Evolutionary conservation across 2,888 invertebrate genomes (phyloP), one percentile per base, ranked within the genome.

Genomic region (Limulus polyphemus): DNA sequence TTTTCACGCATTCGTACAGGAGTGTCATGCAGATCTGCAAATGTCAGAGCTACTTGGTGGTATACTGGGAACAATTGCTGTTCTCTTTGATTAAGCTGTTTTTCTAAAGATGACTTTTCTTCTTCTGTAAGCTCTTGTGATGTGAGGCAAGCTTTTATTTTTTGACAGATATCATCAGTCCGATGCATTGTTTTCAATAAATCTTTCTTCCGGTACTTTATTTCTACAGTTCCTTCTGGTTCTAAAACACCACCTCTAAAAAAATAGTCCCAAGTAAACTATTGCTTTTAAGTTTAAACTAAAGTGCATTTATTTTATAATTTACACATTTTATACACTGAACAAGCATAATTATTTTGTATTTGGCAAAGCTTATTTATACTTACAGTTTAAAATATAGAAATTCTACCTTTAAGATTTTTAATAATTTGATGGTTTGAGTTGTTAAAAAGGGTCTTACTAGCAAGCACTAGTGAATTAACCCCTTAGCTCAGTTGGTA

Each of bases 1-100:
- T 97, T 98, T 71, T 94, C 95, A 61, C 91, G 80, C 98, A 99
- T 98, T 65, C 98, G 82, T 69, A 92, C 93, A 0, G 98, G 93
- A 0, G 95, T 98, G 76, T 99, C 99, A 77, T 99, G 99, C 5
- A 99, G 81, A 76, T 99, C 99, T 0, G 97, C 98, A 77, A 99
- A 99, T 72, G 91, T 88, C 0, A 98, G 87, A 0, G 99, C 94
- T 47, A 80, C 79, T 60, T 77, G 76, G 62, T 73, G 70, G 71
- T 74, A 77, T 63, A 76, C 70, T 0, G 94, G 88, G 67, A 84
- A 78, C 16, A 98, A 78, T 57, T 82, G 77, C 67, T 85, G 83
- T 73, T 94, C 90, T 32, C 95, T 80, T 7, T 82, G 81, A 54
- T 82, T 82, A 47, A 90, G 82, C 66, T 85, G 79, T 64, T 82